Percentiles rank a stretch among this genome's conserved stretches.
Conservation (phyloP, 2,797 vertebrate genomes). For the Danio kyathit region DNA sequence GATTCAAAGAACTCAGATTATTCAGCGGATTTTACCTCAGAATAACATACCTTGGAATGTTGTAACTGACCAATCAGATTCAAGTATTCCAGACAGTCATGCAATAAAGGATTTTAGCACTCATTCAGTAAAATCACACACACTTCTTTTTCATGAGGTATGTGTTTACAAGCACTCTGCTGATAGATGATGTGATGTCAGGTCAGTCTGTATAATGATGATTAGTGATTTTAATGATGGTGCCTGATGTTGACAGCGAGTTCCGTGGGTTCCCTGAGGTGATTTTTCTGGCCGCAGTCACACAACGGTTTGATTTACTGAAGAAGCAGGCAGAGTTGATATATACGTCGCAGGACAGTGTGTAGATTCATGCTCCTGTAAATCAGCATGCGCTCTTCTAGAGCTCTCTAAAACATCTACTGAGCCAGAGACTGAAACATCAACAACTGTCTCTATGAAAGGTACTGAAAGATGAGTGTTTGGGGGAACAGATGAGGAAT, state of each 20-base stretch:
- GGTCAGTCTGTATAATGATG: neutral
- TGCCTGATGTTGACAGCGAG: neutral
- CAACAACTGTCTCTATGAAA: slow-evolving; percentile 26
- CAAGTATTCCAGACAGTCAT: too few relatives aligned
- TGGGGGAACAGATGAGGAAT: slow-evolving; percentile 12
- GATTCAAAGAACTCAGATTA: too few relatives aligned
- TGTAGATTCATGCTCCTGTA: slow-evolving; percentile 23
- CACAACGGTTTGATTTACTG: neutral
- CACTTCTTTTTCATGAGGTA: neutral
- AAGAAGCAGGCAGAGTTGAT: neutral
- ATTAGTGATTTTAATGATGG: slow-evolving; percentile 25
- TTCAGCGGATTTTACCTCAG: too few relatives aligned
- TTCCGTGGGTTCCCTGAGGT: neutral
- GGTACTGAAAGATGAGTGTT: slow-evolving; percentile 28
- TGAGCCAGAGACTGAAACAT: slow-evolving; percentile 21
- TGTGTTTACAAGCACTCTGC: neutral
- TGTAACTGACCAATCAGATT: too few relatives aligned
- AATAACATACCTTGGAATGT: too few relatives aligned
- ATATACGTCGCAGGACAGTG: neutral
- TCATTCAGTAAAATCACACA: neutral
- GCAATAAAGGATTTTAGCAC: too few relatives aligned
- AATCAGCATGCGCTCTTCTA: slow-evolving; percentile 9
- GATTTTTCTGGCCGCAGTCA: neutral
- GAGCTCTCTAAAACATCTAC: neutral
- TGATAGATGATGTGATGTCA: neutral